Conservation (phyloP, 35 echinoderm and acorn worm species). For the Hemicentrotus pulcherrimus region DNA sequence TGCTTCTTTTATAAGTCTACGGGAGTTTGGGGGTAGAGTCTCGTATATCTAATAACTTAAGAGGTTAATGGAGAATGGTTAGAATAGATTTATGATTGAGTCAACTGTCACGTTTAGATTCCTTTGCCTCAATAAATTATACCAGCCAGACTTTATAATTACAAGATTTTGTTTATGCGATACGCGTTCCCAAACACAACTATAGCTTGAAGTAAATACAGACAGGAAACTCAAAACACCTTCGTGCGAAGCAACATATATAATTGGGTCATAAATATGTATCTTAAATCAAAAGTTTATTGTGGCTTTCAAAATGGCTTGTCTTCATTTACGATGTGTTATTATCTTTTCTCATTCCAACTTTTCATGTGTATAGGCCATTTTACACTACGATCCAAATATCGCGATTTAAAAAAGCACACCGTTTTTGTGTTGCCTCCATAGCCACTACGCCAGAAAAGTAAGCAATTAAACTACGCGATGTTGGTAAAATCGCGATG, state of each 20-base stretch:
- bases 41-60: too few species aligned
- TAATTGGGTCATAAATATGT: neutral
- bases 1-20: too few species aligned
- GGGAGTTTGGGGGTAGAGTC: too few species aligned
- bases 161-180: neutral
- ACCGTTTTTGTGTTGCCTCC: too few species aligned
- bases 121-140: neutral
- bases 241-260: slow-evolving; percentile 10
- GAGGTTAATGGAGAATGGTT: too few species aligned
- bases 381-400: too few species aligned
- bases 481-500: too few species aligned
- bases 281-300: neutral
- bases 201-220: neutral
- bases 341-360: too few species aligned
- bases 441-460: too few species aligned
- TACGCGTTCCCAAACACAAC: neutral
- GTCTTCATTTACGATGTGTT: neutral
- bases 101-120: neutral
- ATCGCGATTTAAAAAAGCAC: too few species aligned
- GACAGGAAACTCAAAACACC: neutral
- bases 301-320: neutral
- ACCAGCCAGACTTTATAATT: neutral
- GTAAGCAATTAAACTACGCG: too few species aligned
- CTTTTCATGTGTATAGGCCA: too few species aligned
- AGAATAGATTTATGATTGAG: neutral